Conservation (phyloP, 2,797 vertebrate species). For the Pantherophis vulpinus region DNA sequence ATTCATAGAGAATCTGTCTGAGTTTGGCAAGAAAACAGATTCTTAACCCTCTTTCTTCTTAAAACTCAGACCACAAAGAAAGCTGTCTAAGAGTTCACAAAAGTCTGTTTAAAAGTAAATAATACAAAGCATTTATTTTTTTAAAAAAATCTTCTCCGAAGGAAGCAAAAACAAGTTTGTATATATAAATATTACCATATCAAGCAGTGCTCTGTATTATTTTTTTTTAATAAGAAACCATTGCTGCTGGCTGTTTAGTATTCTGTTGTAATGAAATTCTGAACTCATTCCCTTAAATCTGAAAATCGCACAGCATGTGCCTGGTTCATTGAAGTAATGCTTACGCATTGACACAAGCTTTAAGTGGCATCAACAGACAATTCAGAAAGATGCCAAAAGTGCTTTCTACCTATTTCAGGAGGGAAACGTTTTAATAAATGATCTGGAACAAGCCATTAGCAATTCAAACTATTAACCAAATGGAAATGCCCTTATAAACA, state of each 20-base stretch:
- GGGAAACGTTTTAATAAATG: slow-evolving; percentile 46
- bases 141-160: not conserved
- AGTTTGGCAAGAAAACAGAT: not conserved
- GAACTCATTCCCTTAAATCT: slow-evolving; percentile 12
- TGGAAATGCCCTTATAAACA: slow-evolving; percentile 36
- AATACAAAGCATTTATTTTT: not conserved
- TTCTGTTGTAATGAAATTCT: not conserved
- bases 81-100: not conserved
- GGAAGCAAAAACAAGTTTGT: not conserved
- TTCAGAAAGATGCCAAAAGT: slow-evolving; percentile 44
- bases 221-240: not conserved
- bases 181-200: slow-evolving; percentile 3
- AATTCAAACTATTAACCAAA: slow-evolving; percentile 44
- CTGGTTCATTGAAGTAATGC: not conserved
- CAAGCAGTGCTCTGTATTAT: not conserved
- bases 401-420: slow-evolving; percentile 34
- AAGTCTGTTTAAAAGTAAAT: not conserved
- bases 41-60: not conserved
- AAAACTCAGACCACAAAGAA: not conserved
- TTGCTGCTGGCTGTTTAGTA: not conserved
- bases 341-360: not conserved
- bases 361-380: slow-evolving; percentile 34
- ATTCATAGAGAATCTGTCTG: not conserved
- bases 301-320: not conserved
- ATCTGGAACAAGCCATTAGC: slow-evolving; percentile 18